Base-by-base conservation (phyloP, 2,113 vertebrate genomes). In the Tyrannus savana region DNA sequence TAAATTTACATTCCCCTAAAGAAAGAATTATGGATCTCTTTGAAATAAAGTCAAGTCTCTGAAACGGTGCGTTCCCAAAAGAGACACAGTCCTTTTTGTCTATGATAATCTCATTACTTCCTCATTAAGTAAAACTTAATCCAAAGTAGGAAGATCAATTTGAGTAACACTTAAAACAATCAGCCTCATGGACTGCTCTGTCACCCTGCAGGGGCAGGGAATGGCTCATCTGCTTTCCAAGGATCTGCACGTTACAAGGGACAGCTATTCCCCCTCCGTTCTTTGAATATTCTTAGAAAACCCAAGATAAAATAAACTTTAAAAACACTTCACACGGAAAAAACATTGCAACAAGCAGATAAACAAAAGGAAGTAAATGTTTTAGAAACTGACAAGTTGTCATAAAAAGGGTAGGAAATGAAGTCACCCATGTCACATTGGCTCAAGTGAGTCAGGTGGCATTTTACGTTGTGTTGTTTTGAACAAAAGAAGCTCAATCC, bases 61-160 rank as follows among this genome's bases (percentile, higher is more conserved):
- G 76, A 82, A 95, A 84, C 4, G 3, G 30, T 50, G 42, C 0
- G 2, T 39, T 86, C 59, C 55, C 75, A 50, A 84, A 73, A 90
- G 47, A 75, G 67, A 77, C 68, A 35, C 4, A 42, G 85, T 33
- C 76, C 71, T 95, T 92, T 96, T 90, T 86, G 71, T 66, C 56
- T 84, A 31, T 39, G 58, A 50, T 88, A 93, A 95, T 93, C 81
- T 84, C 79, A 76, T 96, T 92, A 91, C 42, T 87, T 62, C 62
- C 74, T 85, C 60, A 83, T 90, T 90, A 91, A 97, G 64, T 90
- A 90, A 82, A 94, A 94, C 87, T 94, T 93, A 95, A 93, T 93
- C 79, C 89, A 55, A 94, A 94, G 69, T 77, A 95, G 86, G 72
- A 63, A 82, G 95, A 95, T 95, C 80, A 95, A 78, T 93, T 79